A percentile compares a stretch with the other conserved stretches of the same genome.
phyloP scores from a whole-genome alignment of 2,797 vertebrate genomes.

The Gastrophryne carolinensis region DNA sequence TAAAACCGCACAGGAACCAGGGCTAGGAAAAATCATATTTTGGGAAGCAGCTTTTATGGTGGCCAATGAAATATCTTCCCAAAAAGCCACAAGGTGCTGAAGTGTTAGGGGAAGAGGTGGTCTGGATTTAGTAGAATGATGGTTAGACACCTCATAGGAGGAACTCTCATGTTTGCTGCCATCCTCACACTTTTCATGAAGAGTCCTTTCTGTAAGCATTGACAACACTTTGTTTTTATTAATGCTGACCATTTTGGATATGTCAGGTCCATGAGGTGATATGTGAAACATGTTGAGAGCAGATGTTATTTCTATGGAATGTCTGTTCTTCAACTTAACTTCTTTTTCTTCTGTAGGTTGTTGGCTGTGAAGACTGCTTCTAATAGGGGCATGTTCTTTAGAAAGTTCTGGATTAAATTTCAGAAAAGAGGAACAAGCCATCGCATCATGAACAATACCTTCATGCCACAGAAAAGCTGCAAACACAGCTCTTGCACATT shows the following conservation, averaged over 20 bases:
- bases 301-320: slow-evolving; percentile 97
- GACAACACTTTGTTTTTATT: slow-evolving; percentile 99
- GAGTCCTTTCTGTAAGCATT: slow-evolving; percentile 95
- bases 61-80: slow-evolving; percentile 98
- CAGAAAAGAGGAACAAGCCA: slow-evolving; percentile 98
- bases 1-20: slow-evolving; percentile 94
- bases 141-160: slow-evolving; percentile 82
- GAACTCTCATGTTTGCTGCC: slow-evolving; percentile 84
- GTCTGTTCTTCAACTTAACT: slow-evolving; percentile 94
- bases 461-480: slow-evolving; percentile 98
- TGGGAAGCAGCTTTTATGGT: slow-evolving; percentile 98
- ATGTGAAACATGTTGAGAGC: slow-evolving; percentile 98
- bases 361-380: slow-evolving; percentile 84
- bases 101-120: slow-evolving; percentile 92
- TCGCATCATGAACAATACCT: slow-evolving; percentile 97
- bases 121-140: slow-evolving; percentile 82
- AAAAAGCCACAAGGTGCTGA: slow-evolving; percentile 96
- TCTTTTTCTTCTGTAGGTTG: slow-evolving; percentile 91
- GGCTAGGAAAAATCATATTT: slow-evolving; percentile 99
- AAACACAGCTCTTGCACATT: slow-evolving; percentile 93
- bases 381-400: slow-evolving; percentile 95
- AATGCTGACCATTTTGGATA: slow-evolving; percentile 99
- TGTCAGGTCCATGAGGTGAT: slow-evolving; percentile 93
- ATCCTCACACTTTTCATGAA: slow-evolving; percentile 95
- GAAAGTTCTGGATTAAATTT: slow-evolving; percentile 98